Conservation (phyloP, 2,888 invertebrate genomes). For the Selenia dentaria region DNA sequence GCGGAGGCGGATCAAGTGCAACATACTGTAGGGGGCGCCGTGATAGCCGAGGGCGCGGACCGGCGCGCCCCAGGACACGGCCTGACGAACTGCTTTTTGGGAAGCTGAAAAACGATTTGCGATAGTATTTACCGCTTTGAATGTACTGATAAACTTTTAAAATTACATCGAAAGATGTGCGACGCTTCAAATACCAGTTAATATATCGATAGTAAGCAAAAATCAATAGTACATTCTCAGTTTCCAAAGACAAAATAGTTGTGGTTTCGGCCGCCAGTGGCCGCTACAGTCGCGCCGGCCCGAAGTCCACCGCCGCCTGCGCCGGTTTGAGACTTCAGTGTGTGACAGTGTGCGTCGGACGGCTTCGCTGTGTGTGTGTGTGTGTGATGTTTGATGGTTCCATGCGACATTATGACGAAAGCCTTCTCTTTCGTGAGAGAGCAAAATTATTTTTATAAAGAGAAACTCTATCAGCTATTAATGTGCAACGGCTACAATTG, state of each 20-base stretch:
- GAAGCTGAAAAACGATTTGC: neutral
- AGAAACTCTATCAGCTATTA: neutral
- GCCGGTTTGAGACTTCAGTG: slow-evolving; percentile 10
- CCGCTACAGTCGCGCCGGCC: slow-evolving; percentile 3
- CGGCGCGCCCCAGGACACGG: neutral
- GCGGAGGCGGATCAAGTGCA: slow-evolving; percentile 96
- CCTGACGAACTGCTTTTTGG: neutral
- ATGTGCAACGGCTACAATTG: too few species aligned
- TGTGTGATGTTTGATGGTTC: slow-evolving; percentile 1
- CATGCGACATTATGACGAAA: too few species aligned
- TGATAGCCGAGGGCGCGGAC: neutral
- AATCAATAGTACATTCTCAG: neutral
- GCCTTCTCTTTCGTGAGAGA: neutral
- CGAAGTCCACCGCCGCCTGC: slow-evolving; percentile 1
- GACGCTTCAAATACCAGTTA: neutral
- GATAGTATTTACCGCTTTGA: neutral
- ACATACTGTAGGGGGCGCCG: slow-evolving; percentile 89
- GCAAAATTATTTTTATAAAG: neutral
- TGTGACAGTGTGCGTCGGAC: slow-evolving; percentile 5
- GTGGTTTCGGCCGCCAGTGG: neutral
- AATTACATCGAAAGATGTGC: too few species aligned
- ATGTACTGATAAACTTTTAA: neutral
- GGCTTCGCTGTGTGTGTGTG: slow-evolving; percentile 10
- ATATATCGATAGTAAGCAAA: neutral
- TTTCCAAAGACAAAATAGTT: neutral